Conservation (phyloP, 1,140 invertebrate genomes). For the Cryptotermes secundus region DNA sequence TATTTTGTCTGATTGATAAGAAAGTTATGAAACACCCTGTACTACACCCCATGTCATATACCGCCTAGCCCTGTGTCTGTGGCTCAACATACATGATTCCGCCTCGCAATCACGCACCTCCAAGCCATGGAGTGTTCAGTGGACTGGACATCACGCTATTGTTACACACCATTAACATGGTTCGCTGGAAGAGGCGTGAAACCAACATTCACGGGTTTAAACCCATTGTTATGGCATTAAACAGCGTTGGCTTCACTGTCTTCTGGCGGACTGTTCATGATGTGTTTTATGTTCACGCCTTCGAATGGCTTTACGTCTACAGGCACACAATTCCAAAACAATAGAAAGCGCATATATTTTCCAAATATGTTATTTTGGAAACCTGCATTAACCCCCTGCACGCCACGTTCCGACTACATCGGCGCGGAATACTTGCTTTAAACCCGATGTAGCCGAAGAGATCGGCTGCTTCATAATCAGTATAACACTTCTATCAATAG, state of each 20-base stretch:
- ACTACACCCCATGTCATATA: not conserved
- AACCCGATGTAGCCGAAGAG: no score
- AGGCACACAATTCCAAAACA: no score
- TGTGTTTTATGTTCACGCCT: not conserved
- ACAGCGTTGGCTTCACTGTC: not conserved
- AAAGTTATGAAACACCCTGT: not conserved
- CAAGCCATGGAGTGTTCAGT: not conserved
- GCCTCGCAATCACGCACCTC: slow-evolving; percentile 9
- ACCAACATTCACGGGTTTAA: no score
- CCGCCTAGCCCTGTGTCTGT: not conserved
- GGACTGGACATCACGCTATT: slow-evolving; percentile 1
- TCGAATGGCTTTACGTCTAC: not conserved
- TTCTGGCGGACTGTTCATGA: not conserved
- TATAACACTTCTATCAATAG: no score
- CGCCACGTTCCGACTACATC: no score
- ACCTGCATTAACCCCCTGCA: no score
- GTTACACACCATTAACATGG: not conserved
- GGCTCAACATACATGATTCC: slow-evolving; percentile 6
- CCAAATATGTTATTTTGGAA: no score
- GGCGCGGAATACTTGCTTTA: no score
- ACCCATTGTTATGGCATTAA: no score
- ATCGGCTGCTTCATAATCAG: no score
- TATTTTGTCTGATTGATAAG: not conserved
- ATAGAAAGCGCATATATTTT: no score
- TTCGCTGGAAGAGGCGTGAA: not conserved